A percentile compares a stretch with the other conserved stretches of the same genome.
These are phyloP conservation scores for Mesocentrotus franciscanus DNA, from an alignment of 53 echinoderm and acorn worm genomes.

Conservation along the genomic window DNA sequence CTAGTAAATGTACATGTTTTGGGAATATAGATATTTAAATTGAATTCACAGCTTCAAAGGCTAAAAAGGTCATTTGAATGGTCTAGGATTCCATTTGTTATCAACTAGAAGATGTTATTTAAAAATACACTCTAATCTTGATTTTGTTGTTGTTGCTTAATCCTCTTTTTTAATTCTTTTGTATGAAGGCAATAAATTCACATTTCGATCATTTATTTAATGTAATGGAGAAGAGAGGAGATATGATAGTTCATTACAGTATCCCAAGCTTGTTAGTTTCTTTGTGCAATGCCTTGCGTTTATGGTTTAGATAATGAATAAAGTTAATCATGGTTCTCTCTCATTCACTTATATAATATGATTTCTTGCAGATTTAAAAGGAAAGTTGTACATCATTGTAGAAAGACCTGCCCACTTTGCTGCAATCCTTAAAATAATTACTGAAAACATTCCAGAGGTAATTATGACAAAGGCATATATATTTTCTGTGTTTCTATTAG, in stretches of 20 bases:
- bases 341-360: not conserved
- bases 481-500: not conserved
- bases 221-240: too few relatives aligned
- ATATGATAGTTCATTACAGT: not conserved
- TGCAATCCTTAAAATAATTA: conserved; percentile 81
- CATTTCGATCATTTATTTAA: not conserved
- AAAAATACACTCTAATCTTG: too few relatives aligned
- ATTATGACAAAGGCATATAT: not conserved
- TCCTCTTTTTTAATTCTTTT: too few relatives aligned
- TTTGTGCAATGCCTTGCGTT: not conserved
- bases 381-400: conserved; percentile 62
- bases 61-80: too few relatives aligned
- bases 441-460: conserved; percentile 95
- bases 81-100: too few relatives aligned
- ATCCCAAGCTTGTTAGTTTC: not conserved
- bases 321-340: not conserved
- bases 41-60: too few relatives aligned
- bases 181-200: too few relatives aligned
- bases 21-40: too few relatives aligned
- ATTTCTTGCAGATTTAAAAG: conserved; percentile 74
- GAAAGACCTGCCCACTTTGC: conserved; percentile 68
- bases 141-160: too few relatives aligned
- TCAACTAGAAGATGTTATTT: too few relatives aligned
- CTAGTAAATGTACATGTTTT: too few relatives aligned
- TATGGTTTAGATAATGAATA: not conserved